A percentile compares a stretch with the other conserved stretches of the same genome.
Evolutionary conservation across 2,888 invertebrate species (phyloP).

Genomic region (Electrophaes corylata): DNA sequence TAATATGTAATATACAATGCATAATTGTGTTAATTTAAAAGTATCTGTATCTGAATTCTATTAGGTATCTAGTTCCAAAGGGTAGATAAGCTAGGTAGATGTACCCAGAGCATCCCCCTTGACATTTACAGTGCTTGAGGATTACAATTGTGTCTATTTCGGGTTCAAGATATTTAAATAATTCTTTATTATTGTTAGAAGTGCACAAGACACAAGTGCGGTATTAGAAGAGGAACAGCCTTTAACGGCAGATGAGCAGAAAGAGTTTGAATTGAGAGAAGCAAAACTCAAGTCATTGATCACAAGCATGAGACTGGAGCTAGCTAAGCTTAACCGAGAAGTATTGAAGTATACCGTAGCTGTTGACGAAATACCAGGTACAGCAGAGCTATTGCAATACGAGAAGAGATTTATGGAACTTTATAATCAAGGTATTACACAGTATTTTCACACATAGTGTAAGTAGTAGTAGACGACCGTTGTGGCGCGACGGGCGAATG

Average conservation of each 20-base stretch:
- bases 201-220: constrained; percentile 56
- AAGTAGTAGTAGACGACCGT: too few species aligned
- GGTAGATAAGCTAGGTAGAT: too few species aligned
- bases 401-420: constrained; percentile 97
- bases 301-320: constrained; percentile 80
- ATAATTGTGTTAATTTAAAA: too few species aligned
- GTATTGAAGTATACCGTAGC: constrained; percentile 92
- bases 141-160: too few species aligned
- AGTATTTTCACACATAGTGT: background rate
- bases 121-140: too few species aligned
- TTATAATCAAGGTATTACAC: constrained; percentile 92
- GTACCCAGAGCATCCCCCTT: too few species aligned
- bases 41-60: too few species aligned
- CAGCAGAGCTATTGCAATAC: constrained; percentile 97
- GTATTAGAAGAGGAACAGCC: constrained; percentile 63
- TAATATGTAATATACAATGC: too few species aligned
- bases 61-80: too few species aligned
- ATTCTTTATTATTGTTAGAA: constrained; percentile 44
- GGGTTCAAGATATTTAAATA: too few species aligned
- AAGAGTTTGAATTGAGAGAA: constrained; percentile 71
- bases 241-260: constrained; percentile 63
- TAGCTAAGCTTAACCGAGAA: constrained; percentile 91
- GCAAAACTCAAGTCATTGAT: constrained; percentile 69
- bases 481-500: too few species aligned
- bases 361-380: constrained; percentile 96